Evolutionary conservation across 2,888 invertebrate species (phyloP), one percentile per base, ranked within the genome.

Genomic region (Zhengitettix transpicula): DNA sequence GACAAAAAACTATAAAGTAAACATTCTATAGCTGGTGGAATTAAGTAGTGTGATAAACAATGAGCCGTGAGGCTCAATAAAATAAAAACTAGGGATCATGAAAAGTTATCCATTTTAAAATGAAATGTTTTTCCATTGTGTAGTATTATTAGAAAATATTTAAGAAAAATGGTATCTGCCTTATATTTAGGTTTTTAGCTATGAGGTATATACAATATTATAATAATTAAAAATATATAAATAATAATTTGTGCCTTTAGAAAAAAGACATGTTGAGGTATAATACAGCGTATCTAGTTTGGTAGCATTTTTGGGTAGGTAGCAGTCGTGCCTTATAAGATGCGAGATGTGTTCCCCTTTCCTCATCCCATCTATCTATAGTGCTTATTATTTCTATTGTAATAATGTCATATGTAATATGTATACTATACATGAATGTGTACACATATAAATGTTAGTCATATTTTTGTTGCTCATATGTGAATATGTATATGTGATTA

Each of bases 121-220:
- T 40, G 42, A 55, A 59, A 47, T 60, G 55, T 56, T 56, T 60
- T 60, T 60, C 58, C 56, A 58, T 62, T 56, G 47, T 58, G 58
- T 62, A 62, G 62, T 62, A 62, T 62, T 62, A 62, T 58, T 62
- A 62, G 62, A 53, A 60, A 57, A 60, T 62, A 62, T 60, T 60
- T 56, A 52, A 55, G 55, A 41, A 53, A 60, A 60, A 42, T 56
- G 56, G 52, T 60, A 59, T 59, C 52, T 60, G 60, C 60, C 60
- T 60, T 60, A 53, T n/a, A 56, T 42, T 57, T 57, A 58, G 58
- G 56, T 41, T 52, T 60, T 57, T 56, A 52, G 53, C 42, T 55
- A 59, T 60, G 51, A 56, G 52, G 57, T 57, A 56, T 60, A 55
- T 53, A 60, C 52, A 60, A 54, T 40, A 60, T 52, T 53, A 52